phyloP scores from a whole-genome alignment of 2,797 vertebrate species.

The Hapalemur alaotrensis region DNA sequence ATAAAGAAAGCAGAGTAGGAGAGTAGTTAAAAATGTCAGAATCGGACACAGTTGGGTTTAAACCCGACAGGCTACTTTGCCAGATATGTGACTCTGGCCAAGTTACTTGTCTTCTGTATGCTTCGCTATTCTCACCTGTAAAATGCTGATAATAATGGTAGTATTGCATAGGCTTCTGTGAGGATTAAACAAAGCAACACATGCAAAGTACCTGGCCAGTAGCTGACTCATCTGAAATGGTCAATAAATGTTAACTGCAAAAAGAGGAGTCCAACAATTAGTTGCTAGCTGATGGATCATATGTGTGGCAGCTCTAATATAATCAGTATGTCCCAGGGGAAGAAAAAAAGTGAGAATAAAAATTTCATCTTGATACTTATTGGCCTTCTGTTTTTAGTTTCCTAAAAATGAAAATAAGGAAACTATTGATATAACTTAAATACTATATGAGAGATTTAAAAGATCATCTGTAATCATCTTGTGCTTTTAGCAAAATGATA shows the following conservation, averaged over 20 bases:
- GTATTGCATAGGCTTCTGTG: neutral
- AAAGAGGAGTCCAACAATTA: neutral
- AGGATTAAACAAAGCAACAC: neutral
- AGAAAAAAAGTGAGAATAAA: neutral
- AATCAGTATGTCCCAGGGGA: neutral
- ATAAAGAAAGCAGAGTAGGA: neutral
- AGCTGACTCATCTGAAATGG: neutral
- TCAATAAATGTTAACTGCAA: neutral
- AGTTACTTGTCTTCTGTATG: neutral
- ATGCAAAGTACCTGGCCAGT: neutral
- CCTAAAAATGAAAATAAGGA: slow-evolving; percentile 9
- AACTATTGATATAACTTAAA: neutral
- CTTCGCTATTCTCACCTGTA: neutral
- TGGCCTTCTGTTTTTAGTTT: slow-evolving; percentile 38
- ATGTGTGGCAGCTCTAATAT: neutral
- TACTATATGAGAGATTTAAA: slow-evolving; percentile 2
- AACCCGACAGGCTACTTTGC: neutral
- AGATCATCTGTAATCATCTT: neutral
- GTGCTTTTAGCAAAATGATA: slow-evolving; percentile 1
- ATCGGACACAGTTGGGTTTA: neutral
- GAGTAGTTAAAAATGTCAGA: neutral
- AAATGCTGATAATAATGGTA: neutral
- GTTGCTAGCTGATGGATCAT: neutral
- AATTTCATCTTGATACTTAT: neutral
- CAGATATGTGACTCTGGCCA: neutral